Percentiles rank a stretch among this genome's conserved stretches.
These are phyloP conservation scores for Agonopterix subpropinquella DNA, from an alignment of 2,888 invertebrate species.

Conservation along the genomic window DNA sequence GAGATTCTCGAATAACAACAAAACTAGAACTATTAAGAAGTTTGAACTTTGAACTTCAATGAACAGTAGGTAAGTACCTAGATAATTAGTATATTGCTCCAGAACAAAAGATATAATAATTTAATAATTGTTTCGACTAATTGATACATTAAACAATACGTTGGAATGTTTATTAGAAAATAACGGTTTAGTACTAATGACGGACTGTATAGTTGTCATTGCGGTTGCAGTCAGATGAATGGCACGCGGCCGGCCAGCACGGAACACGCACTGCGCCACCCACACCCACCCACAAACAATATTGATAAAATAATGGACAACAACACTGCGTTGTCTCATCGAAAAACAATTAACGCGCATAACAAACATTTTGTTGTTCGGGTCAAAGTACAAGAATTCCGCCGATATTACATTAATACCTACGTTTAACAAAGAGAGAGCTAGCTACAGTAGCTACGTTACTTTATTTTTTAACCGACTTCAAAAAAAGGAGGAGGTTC, in stretches of 20 bases:
- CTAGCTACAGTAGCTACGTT: too few species aligned
- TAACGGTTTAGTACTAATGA: slow-evolving; percentile 5
- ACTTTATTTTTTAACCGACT: too few species aligned
- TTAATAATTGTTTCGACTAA: too few species aligned
- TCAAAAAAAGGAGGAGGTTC: too few species aligned
- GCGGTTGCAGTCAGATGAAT: slow-evolving; percentile 19
- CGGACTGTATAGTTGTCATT: slow-evolving; percentile 19
- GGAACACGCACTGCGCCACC: slow-evolving; percentile 10
- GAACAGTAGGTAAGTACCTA: too few species aligned
- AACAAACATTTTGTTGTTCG: slow-evolving; percentile 27
- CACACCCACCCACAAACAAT: slow-evolving; percentile 17
- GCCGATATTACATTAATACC: slow-evolving; percentile 38
- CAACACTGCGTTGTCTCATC: slow-evolving; percentile 24
- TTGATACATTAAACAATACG: too few species aligned
- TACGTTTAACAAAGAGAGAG: too few species aligned
- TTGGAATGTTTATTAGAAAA: background rate
- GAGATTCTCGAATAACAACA: too few species aligned
- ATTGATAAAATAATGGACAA: slow-evolving; percentile 25
- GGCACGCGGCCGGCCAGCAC: slow-evolving; percentile 23
- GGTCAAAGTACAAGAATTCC: slow-evolving; percentile 48
- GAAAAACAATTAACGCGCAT: slow-evolving; percentile 35
- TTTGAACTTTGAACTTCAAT: too few species aligned
- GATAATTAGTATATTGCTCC: too few species aligned
- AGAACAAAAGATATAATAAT: too few species aligned
- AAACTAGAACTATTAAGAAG: too few species aligned